These are phyloP conservation scores for Furcifer pardalis DNA, from an alignment of 2,797 vertebrate species.

Conservation along the genomic window DNA sequence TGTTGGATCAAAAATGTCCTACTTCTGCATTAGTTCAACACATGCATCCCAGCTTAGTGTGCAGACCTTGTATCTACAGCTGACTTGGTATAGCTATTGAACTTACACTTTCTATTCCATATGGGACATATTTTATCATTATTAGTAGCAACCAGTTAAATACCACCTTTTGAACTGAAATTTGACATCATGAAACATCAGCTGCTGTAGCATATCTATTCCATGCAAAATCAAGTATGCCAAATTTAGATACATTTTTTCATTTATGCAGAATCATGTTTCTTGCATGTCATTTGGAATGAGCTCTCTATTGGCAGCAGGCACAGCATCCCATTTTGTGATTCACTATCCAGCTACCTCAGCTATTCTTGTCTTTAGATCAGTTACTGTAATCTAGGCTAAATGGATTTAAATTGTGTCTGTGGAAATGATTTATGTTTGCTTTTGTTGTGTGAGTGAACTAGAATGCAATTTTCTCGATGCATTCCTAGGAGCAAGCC, in stretches of 20 bases:
- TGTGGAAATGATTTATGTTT: conserved; percentile 48
- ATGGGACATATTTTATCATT: not conserved
- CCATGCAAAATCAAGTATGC: not conserved
- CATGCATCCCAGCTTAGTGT: not conserved
- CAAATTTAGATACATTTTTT: not conserved
- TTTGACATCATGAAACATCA: not conserved
- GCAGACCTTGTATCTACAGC: not conserved
- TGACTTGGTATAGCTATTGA: not conserved
- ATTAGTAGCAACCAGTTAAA: conserved; percentile 11
- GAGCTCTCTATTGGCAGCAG: conserved; percentile 17
- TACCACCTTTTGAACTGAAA: conserved; percentile 3
- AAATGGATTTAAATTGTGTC: not conserved
- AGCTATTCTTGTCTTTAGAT: not conserved
- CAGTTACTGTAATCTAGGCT: conserved; percentile 32
- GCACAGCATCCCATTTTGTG: conserved; percentile 25
- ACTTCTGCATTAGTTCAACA: not conserved
- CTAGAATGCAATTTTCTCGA: not conserved
- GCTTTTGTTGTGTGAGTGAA: conserved; percentile 42
- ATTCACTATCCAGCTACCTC: conserved; percentile 49
- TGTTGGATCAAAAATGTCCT: not conserved
- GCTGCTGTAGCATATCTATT: not conserved
- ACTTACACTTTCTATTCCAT: not conserved
- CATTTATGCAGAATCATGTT: conserved; percentile 13
- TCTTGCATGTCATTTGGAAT: conserved; percentile 20
- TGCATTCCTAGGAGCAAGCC: not conserved